Evolutionary conservation across 1,140 invertebrate genomes (phyloP).

Genomic region (Drosophila punjabiensis): DNA sequence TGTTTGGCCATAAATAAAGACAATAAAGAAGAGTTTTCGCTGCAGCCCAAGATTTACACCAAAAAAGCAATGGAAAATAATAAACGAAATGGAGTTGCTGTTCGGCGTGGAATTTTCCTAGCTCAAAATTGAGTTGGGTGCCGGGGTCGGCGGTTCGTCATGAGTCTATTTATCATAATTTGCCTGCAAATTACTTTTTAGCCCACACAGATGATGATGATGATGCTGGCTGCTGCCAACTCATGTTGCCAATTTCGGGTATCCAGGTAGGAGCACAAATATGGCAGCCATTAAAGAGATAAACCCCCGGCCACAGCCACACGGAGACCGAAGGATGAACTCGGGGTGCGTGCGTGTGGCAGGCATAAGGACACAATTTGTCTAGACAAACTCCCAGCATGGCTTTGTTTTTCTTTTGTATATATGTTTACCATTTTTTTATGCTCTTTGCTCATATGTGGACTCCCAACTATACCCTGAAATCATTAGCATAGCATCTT

Average conservation of each 20-base stretch:
- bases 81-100: slow-evolving; percentile 13
- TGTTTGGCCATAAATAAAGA: slow-evolving; percentile 37
- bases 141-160: slow-evolving; percentile 25
- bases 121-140: slow-evolving; percentile 30
- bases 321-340: background rate
- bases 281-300: slow-evolving; percentile 80
- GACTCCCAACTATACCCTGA: slow-evolving; percentile 23
- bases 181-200: slow-evolving; percentile 72
- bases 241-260: slow-evolving; percentile 72
- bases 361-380: slow-evolving; percentile 67
- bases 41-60: background rate
- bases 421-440: background rate
- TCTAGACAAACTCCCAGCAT: slow-evolving; percentile 61
- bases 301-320: slow-evolving; percentile 45
- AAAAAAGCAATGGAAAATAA: slow-evolving; percentile 19
- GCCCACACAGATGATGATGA: slow-evolving; percentile 39
- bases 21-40: background rate
- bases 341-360: slow-evolving; percentile 19
- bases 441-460: slow-evolving; percentile 2
- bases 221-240: slow-evolving; percentile 47
- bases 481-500: background rate
- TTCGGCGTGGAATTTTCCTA: slow-evolving; percentile 3
- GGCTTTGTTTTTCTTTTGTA: slow-evolving; percentile 32
- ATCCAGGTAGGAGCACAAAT: slow-evolving; percentile 44
- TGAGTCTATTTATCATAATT: slow-evolving; percentile 77